These are phyloP conservation scores for Lasioglossum malachurum DNA, from an alignment of 2,888 invertebrate species.

Conservation along the genomic window DNA sequence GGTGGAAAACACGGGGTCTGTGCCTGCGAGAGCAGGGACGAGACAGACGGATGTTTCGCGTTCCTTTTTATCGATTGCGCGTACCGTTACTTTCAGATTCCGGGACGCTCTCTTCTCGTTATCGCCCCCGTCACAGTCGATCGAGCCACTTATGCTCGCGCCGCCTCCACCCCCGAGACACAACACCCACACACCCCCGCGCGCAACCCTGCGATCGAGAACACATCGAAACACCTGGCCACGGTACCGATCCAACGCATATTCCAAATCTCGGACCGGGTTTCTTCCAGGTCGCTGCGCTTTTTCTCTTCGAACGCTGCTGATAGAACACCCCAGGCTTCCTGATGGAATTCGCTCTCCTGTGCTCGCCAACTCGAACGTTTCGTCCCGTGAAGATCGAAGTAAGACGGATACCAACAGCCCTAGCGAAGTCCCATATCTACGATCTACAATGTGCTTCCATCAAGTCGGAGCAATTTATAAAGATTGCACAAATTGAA, in stretches of 20 bases:
- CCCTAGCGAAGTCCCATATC: not conserved
- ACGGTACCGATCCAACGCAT: not conserved
- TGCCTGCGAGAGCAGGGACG: constrained; percentile 62
- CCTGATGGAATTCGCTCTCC: not conserved
- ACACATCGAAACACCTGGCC: not conserved
- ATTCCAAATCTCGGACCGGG: not conserved
- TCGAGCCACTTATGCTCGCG: constrained; percentile 29
- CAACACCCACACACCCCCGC: not conserved
- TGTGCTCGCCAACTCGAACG: not conserved
- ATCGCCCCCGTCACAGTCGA: constrained; percentile 30
- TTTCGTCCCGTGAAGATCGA: not conserved
- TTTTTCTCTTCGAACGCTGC: not conserved
- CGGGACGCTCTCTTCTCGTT: constrained; percentile 33
- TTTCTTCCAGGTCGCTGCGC: not conserved
- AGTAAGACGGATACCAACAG: not conserved
- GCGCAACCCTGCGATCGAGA: not conserved
- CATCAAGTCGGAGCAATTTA: not conserved
- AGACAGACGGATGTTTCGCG: constrained; percentile 66
- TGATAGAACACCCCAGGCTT: not conserved
- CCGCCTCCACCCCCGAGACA: constrained; percentile 11
- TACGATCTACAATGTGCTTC: not conserved
- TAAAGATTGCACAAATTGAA: too few species aligned
- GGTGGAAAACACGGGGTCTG: constrained; percentile 69
- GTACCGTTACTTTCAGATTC: constrained; percentile 61
- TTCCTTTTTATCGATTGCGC: constrained; percentile 66